Conservation (phyloP, 2,797 vertebrate species). For the Takifugu rubripes region DNA sequence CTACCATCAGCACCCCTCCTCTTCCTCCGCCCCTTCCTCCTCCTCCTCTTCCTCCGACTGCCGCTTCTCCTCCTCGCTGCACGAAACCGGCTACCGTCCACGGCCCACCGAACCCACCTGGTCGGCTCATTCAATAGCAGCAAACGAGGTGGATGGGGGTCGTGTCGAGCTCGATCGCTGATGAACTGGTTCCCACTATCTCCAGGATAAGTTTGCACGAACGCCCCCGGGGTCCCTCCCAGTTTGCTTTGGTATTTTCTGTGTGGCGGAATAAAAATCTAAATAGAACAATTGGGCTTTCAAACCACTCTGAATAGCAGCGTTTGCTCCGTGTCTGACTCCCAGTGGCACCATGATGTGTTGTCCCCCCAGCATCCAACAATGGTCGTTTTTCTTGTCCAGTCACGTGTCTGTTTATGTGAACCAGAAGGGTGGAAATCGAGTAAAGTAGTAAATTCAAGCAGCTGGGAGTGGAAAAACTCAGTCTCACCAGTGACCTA, state of each 20-base stretch:
- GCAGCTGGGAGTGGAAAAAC: no score
- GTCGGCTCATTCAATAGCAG: no score
- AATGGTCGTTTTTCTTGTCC: conserved; percentile 50
- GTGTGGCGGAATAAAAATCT: conserved; percentile 5
- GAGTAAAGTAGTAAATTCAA: not conserved
- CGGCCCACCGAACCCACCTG: no score
- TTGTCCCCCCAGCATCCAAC: conserved; percentile 30
- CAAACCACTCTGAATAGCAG: conserved; percentile 24
- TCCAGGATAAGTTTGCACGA: no score
- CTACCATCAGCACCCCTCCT: conserved; percentile 8
- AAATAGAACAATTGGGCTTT: conserved; percentile 39
- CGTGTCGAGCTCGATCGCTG: no score
- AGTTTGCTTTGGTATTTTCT: conserved; percentile 1
- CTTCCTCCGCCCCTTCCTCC: conserved; percentile 10
- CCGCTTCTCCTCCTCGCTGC: conserved; percentile 1
- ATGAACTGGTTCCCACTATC: no score
- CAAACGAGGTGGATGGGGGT: no score
- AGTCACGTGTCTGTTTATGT: conserved; percentile 38
- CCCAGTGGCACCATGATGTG: conserved; percentile 40
- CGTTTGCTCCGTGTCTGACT: conserved; percentile 51
- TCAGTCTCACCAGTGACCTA: no score
- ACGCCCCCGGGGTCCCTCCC: no score
- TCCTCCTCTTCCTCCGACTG: conserved; percentile 2
- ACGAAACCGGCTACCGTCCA: not conserved
- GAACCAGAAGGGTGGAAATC: conserved; percentile 24